phyloP scores from a whole-genome alignment of 2,797 vertebrate genomes.

The Enoplosus armatus region DNA sequence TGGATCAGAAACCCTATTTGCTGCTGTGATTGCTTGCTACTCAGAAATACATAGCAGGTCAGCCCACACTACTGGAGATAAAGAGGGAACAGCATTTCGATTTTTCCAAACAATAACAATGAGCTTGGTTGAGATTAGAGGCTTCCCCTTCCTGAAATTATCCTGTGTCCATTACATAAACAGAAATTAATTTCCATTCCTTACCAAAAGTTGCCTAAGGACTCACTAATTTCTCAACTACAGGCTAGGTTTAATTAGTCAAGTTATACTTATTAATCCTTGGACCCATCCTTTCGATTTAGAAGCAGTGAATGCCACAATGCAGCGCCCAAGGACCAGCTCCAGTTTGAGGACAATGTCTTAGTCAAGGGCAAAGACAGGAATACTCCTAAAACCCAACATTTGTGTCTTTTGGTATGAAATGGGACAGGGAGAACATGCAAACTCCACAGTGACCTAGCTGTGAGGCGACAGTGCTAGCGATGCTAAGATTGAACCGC shows the following conservation, averaged over 20 bases:
- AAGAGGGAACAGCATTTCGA: conserved; percentile 8
- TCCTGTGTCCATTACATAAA: not conserved
- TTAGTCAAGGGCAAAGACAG: not conserved
- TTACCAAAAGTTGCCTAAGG: not conserved
- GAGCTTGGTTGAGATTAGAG: conserved; percentile 11
- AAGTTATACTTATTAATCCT: conserved; percentile 18
- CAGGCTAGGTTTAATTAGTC: not conserved
- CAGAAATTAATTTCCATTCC: not conserved
- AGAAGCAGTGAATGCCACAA: not conserved
- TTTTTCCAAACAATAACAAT: conserved; percentile 29
- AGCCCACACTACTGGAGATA: conserved; percentile 14
- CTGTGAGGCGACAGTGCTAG: not conserved
- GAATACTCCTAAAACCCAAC: not conserved
- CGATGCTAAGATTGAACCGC: conserved; percentile 7
- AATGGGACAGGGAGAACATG: not conserved
- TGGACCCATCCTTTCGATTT: not conserved
- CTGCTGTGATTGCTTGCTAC: conserved; percentile 43
- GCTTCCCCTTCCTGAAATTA: not conserved
- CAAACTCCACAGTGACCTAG: not conserved
- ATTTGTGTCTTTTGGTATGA: not conserved
- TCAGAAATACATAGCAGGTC: conserved; percentile 35
- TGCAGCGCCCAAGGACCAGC: not conserved
- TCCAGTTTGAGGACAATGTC: not conserved
- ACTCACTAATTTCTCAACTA: not conserved
- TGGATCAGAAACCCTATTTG: conserved; percentile 64